These are phyloP conservation scores for Harpagoxenus sublaevis DNA, from an alignment of 2,888 invertebrate species.

Conservation along the genomic window DNA sequence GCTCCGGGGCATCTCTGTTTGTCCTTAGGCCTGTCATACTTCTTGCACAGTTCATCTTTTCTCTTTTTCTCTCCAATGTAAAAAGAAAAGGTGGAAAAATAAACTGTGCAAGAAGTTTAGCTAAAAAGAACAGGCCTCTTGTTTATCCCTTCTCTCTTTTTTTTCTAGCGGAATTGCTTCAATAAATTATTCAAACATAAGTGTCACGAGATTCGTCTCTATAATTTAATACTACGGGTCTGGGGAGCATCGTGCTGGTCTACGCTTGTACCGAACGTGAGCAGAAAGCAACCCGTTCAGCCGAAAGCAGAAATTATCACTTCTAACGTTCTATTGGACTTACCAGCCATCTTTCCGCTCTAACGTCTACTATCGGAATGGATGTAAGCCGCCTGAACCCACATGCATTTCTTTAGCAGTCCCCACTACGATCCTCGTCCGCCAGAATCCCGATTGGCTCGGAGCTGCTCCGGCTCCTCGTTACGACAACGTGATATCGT, in stretches of 20 bases:
- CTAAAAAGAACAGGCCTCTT: too few species aligned
- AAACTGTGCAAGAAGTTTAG: too few species aligned
- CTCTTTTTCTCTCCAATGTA: too few species aligned
- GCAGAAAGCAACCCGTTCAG: background rate
- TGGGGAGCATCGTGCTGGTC: background rate
- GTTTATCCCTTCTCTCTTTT: background rate
- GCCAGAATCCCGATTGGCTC: constrained; percentile 6
- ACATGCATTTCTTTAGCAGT: constrained; percentile 50
- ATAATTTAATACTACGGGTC: background rate
- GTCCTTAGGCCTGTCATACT: background rate
- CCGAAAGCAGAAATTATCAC: background rate
- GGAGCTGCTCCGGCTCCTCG: background rate
- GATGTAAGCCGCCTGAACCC: constrained; percentile 6
- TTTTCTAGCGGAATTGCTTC: background rate
- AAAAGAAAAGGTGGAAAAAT: too few species aligned
- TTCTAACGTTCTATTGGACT: constrained; percentile 57
- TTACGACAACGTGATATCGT: constrained; percentile 2
- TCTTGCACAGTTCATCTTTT: too few species aligned
- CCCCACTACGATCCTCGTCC: constrained; percentile 63
- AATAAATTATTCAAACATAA: background rate
- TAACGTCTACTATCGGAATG: constrained; percentile 70
- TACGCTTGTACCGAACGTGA: background rate
- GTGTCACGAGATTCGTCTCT: background rate
- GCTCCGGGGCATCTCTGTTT: background rate
- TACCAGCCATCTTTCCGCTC: constrained; percentile 77